These are phyloP conservation scores for Nannobrachium achirus DNA, from an alignment of 2,113 vertebrate genomes.

Conservation along the genomic window DNA sequence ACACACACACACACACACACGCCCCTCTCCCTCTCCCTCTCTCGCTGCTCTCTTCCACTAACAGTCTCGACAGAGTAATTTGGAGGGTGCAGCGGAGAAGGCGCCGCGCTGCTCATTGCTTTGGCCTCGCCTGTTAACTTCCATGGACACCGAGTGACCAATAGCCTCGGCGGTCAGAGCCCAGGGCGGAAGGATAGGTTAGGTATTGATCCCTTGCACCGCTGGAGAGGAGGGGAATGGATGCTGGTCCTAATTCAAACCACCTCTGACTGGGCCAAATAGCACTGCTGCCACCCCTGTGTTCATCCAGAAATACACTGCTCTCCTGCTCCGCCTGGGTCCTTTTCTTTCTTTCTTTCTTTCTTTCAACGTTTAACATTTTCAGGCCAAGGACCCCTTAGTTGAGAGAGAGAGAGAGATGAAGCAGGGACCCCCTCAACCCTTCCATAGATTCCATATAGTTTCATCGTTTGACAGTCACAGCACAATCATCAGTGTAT, in stretches of 20 bases:
- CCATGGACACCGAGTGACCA: constrained; percentile 29
- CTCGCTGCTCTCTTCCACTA: too few species aligned
- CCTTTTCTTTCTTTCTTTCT: background rate
- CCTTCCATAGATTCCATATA: too few species aligned
- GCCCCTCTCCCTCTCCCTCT: constrained; percentile 37
- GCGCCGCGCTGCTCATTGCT: constrained; percentile 59
- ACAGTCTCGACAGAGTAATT: constrained; percentile 57
- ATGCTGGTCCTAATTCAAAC: constrained; percentile 24
- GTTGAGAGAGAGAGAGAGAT: too few species aligned
- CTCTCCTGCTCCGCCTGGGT: background rate
- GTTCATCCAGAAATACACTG: constrained; percentile 21
- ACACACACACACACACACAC: too few species aligned
- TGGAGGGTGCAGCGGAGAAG: constrained; percentile 47
- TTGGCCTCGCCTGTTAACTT: constrained; percentile 50
- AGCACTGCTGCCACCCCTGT: constrained; percentile 18
- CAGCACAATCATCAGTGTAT: too few species aligned
- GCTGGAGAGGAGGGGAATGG: background rate
- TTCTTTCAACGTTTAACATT: too few species aligned
- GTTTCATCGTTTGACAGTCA: too few species aligned
- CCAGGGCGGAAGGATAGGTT: constrained; percentile 20
- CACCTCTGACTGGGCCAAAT: constrained; percentile 32
- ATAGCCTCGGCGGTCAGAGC: constrained; percentile 43
- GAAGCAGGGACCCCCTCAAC: too few species aligned
- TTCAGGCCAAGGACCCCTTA: too few species aligned
- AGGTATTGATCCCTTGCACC: constrained; percentile 52